These are phyloP conservation scores for Tyto alba DNA, from an alignment of 2,113 vertebrate species.

Conservation along the genomic window DNA sequence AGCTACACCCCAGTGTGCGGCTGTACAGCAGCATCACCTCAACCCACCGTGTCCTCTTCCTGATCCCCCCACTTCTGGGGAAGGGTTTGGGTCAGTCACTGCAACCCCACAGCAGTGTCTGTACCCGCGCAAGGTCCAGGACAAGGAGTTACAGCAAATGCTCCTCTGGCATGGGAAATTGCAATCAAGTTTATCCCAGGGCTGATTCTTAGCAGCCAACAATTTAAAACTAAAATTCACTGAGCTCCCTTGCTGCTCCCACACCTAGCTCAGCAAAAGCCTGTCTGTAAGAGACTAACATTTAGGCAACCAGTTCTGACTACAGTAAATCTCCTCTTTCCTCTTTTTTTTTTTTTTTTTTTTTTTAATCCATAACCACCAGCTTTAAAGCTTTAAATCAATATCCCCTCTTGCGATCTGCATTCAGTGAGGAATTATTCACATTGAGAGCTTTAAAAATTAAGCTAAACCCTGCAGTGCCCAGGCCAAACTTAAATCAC, in stretches of 20 bases:
- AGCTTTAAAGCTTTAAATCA: conserved; percentile 70
- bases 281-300: conserved; percentile 45
- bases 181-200: background rate
- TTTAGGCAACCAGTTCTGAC: conserved; percentile 36
- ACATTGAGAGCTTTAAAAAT: conserved; percentile 64
- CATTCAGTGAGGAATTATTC: conserved; percentile 65
- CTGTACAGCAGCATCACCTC: background rate
- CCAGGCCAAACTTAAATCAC: conserved; percentile 64
- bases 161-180: background rate
- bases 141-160: background rate
- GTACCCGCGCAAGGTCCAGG: background rate
- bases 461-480: conserved; percentile 58
- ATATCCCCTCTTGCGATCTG: conserved; percentile 60
- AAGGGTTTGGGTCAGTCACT: background rate
- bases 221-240: conserved; percentile 22
- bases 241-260: background rate
- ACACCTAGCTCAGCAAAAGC: conserved; percentile 36
- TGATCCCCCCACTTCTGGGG: fast-evolving
- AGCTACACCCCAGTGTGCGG: fast-evolving
- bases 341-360: background rate
- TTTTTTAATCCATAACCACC: conserved; percentile 56
- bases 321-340: conserved; percentile 50
- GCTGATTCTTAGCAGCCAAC: conserved; percentile 18
- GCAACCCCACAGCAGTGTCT: background rate
- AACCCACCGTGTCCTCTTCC: background rate